A percentile compares a stretch with the other conserved stretches of the same genome.
These are phyloP conservation scores for Cantharis nigra DNA, from an alignment of 2,888 invertebrate species.

Conservation along the genomic window DNA sequence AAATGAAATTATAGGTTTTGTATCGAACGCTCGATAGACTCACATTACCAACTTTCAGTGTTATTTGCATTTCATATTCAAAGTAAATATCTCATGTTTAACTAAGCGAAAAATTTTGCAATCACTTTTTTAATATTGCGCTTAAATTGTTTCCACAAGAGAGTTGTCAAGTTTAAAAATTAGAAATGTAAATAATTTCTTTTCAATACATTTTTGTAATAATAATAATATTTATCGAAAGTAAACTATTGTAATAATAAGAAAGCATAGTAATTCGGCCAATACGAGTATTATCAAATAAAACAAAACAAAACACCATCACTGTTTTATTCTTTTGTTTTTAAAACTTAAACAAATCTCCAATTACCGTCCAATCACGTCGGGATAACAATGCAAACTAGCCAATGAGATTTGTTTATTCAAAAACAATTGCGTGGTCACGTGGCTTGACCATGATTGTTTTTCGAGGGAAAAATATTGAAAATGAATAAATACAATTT, in stretches of 20 bases:
- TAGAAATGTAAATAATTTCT: background rate
- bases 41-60: conserved; percentile 13
- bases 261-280: background rate
- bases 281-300: background rate
- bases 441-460: background rate
- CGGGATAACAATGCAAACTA: background rate
- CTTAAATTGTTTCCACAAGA: background rate
- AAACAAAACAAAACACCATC: background rate
- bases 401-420: background rate
- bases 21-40: conserved; percentile 7
- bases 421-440: background rate
- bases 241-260: background rate
- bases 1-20: conserved; percentile 1
- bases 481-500: background rate
- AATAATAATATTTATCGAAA: background rate
- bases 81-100: conserved; percentile 9
- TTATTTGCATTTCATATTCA: conserved; percentile 20
- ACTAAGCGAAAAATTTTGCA: conserved; percentile 7
- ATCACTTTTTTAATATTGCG: background rate
- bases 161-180: background rate
- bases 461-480: background rate
- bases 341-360: background rate
- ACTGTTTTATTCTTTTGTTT: background rate
- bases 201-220: background rate
- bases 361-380: background rate